Base-by-base conservation (phyloP, 2,797 vertebrate species). In the Zenarchopterus dispar region DNA sequence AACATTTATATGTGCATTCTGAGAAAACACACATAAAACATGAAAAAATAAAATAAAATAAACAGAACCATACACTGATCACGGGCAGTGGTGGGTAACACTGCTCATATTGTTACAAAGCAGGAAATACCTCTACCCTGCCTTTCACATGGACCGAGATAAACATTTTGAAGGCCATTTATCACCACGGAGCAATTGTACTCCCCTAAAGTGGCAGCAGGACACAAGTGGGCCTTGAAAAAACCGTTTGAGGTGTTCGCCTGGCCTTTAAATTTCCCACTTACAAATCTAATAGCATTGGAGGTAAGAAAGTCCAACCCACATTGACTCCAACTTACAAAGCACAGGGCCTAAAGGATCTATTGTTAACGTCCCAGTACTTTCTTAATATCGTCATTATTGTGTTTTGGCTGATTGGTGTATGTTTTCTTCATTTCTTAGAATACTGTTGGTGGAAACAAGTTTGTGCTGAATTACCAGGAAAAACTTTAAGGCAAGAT, bases 401-500 rank as follows among this genome's bases (percentile, higher is more conserved):
- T 18, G 18, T 19, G 4, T 33, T n/a, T 19, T 33, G 49, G 49
- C 28, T 33, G 28, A 33, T 24, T 52, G 28, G 28, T 33, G n/a
- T 11, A 52, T 19, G 13, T 31, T 39, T 39, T 15, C 36, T 39
- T 39, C 3, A 39, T 39, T 5, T 39, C 36, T 39, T 39, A 39
- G 13, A 39, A 39, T 39, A 39, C 13, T 39, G 36, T 39, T 39
- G 13, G 13, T 15, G 36, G 36, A 16, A 69, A 61, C n/a, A 70
- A 67, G 61, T n/a, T 8, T 65, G 50, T 53, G 18, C 36, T 19
- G 56, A 4, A 22, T 65, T n/a, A 54, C 54, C 48, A 77, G 36
- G 52, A 31, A 28, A 39, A 53, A 21, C 16, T 62, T 11, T 66
- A 74, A 75, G 60, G 65, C 69, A 72, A 67, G 70, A 47, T 16